A percentile compares a stretch with the other conserved stretches of the same genome.
Evolutionary conservation across 2,113 vertebrate genomes (phyloP).

Genomic region (Gopherus flavomarginatus): DNA sequence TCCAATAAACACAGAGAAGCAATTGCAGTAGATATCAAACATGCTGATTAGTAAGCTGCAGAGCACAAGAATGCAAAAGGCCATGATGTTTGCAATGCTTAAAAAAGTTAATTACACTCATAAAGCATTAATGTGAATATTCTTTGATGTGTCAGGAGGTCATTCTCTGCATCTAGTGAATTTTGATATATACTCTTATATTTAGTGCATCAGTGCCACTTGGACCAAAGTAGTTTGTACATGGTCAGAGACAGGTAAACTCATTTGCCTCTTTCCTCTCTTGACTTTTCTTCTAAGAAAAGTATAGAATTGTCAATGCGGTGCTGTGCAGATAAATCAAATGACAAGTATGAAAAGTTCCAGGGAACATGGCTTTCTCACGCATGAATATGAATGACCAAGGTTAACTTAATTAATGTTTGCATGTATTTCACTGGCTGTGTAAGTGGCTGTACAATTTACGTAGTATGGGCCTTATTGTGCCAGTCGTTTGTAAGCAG

Average conservation of each 20-base stretch:
- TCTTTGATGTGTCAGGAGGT: not conserved
- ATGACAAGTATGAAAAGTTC: not conserved
- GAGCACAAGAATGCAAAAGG: constrained; percentile 14
- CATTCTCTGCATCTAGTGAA: not conserved
- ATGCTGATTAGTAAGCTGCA: not conserved
- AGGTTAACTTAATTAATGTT: not conserved
- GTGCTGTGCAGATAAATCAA: not conserved
- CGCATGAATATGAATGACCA: not conserved
- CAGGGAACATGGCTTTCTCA: not conserved
- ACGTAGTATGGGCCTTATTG: not conserved
- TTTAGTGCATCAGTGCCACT: not conserved
- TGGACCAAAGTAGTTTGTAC: constrained; percentile 1
- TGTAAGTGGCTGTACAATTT: not conserved
- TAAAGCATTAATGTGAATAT: constrained; percentile 5
- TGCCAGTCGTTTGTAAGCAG: not conserved
- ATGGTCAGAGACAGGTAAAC: not conserved
- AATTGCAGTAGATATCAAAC: not conserved
- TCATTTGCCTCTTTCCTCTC: not conserved
- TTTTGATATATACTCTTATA: not conserved
- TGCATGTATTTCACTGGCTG: not conserved
- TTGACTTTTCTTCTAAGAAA: not conserved
- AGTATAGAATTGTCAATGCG: not conserved
- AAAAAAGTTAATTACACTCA: not conserved
- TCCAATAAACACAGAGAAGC: not conserved
- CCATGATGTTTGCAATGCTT: not conserved